phyloP scores from a whole-genome alignment of 2,888 invertebrate species.

The Rotaria macrura region DNA sequence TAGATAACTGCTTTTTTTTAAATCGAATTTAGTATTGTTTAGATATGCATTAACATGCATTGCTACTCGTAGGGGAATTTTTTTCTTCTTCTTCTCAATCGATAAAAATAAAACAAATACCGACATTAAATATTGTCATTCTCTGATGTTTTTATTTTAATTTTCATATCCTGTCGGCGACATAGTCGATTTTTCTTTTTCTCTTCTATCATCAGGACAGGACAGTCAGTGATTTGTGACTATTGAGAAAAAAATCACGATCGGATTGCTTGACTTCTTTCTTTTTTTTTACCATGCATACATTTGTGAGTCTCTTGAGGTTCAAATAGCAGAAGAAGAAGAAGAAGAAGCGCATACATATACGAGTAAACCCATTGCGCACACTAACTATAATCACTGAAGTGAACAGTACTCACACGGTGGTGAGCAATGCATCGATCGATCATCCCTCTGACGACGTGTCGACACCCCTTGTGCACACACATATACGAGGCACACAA shows the following conservation, averaged over 20 bases:
- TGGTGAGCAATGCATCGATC: not conserved
- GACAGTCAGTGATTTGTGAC: not conserved
- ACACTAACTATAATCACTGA: not conserved
- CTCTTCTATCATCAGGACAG: not conserved
- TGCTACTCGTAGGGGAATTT: not conserved
- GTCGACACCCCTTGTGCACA: not conserved
- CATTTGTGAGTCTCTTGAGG: not conserved
- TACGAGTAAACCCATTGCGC: constrained; percentile 11
- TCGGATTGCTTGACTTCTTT: not conserved
- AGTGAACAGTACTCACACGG: not conserved
- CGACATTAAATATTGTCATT: not conserved
- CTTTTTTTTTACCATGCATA: not conserved
- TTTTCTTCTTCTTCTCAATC: not conserved
- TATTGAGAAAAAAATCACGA: not conserved
- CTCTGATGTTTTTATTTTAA: constrained; percentile 10
- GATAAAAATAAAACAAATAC: not conserved
- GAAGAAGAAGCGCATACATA: not conserved
- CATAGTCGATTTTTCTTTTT: not conserved
- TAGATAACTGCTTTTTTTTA: not conserved
- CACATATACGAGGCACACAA: not conserved
- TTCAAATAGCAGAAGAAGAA: not conserved
- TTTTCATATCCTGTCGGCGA: not conserved
- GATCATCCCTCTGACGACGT: not conserved
- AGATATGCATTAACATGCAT: not conserved
- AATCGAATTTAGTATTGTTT: not conserved